Conservation (phyloP, 2,888 invertebrate genomes). For the Nomada ferruginata region DNA sequence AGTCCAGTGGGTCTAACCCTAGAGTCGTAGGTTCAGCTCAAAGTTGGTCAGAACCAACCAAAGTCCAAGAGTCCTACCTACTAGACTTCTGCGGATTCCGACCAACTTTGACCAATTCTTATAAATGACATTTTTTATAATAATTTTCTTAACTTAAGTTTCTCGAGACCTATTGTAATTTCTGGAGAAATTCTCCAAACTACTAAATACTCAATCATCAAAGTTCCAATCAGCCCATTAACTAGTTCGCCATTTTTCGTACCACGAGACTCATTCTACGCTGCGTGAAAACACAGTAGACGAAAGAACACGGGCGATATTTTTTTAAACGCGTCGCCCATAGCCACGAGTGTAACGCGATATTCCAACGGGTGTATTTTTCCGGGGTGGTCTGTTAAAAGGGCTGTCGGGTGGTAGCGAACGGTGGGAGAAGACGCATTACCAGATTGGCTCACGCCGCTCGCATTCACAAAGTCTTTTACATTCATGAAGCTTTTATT, state of each 20-base stretch:
- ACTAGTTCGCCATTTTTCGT: neutral
- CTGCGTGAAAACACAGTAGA: neutral
- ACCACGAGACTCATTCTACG: neutral
- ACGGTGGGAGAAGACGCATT: conserved; percentile 76
- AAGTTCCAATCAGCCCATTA: too few relatives aligned
- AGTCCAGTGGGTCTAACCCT: too few relatives aligned
- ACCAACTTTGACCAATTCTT: too few relatives aligned
- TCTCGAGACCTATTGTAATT: too few relatives aligned
- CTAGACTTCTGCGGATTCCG: too few relatives aligned
- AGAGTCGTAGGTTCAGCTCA: too few relatives aligned
- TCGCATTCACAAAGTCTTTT: conserved; percentile 81
- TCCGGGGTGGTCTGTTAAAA: conserved; percentile 26
- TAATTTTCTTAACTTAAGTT: too few relatives aligned
- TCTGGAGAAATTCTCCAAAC: too few relatives aligned
- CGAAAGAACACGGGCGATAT: conserved; percentile 24
- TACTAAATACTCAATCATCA: too few relatives aligned
- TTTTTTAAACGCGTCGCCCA: conserved; percentile 48
- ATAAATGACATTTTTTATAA: too few relatives aligned
- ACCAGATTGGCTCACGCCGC: conserved; percentile 81
- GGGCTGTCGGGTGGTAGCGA: conserved; percentile 30
- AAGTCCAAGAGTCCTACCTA: too few relatives aligned
- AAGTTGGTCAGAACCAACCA: too few relatives aligned
- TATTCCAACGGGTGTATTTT: conserved; percentile 52
- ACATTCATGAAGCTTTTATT: conserved; percentile 84
- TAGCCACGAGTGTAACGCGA: conserved; percentile 43